Conservation (phyloP, 2,797 vertebrate species). For the Ptychobarbus kaznakovi region DNA sequence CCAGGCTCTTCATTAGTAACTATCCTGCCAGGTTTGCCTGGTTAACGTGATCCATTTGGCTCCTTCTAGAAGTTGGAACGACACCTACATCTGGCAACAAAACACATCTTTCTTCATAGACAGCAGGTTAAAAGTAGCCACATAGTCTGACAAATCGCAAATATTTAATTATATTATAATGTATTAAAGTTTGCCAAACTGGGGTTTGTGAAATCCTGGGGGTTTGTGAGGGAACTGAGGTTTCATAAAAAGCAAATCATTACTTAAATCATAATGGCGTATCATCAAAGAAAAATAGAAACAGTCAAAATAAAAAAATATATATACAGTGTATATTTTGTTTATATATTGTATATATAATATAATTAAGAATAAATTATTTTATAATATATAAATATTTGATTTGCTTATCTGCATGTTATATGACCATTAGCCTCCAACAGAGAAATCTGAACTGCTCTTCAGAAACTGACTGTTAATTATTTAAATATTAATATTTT, state of each 20-base stretch:
- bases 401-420: neutral
- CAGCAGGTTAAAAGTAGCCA: neutral
- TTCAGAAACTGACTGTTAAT: neutral
- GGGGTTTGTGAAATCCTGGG: neutral
- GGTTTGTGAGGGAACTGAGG: neutral
- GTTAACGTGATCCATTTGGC: too few species aligned
- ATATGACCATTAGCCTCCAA: neutral
- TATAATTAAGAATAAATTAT: neutral
- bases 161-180: neutral
- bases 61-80: too few species aligned
- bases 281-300: neutral
- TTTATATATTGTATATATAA: too few species aligned
- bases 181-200: neutral
- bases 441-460: neutral
- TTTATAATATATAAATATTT: neutral
- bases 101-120: neutral
- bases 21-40: neutral
- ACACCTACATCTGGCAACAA: too few species aligned
- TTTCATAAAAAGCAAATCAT: neutral
- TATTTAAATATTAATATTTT: neutral
- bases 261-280: neutral
- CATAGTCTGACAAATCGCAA: neutral
- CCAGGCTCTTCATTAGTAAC: neutral
- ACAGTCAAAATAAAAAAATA: neutral
- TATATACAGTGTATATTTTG: neutral